Base-by-base conservation (phyloP, 1,140 invertebrate species). In the Camponotus pennsylvanicus region DNA sequence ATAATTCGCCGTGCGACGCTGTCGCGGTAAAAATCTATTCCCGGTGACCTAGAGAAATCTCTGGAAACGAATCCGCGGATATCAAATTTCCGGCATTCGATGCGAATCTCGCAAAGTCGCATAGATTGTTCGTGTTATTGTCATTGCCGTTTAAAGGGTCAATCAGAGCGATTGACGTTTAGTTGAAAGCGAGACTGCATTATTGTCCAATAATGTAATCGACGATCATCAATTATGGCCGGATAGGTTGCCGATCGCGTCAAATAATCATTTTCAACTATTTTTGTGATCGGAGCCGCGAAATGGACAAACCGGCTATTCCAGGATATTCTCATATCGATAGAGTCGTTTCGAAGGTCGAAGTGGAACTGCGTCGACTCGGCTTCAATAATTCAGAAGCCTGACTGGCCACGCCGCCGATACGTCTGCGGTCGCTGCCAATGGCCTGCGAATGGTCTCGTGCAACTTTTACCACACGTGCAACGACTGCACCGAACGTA, bases 361-460 rank as follows among this genome's bases (percentile, higher is more conserved):
- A 18, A 55, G 18, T 71, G 79, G 71, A 82, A 76, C 55, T 88
- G 73, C 64, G 86, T 91, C 91, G 84, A 88, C 87, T 89, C 34
- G 55, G 76, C 82, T 86, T 92, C 79, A 92, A 92, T 92, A 92
- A 92, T 92, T 92, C 86, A 92, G 75, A 88, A 85, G 85, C 64
- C 82, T 84, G 86, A 86, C 85, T 64, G 66, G 79, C 71, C 78
- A 15, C 73, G 66, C 34, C 80, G 69, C 66, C 88, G 85, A 86
- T 86, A 87, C 59, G 82, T 90, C 87, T 90, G 87, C 75, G 88
- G 89, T 91, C 59, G 59, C 82, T 75, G 82, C 70, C 71, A 37
- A 87, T 69, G 57, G 64, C 64, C 52, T 55, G 66, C 82, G 45
- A 78, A 40, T 15, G n/a, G 40, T 83, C 79, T 83, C 79, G 69